Conservation (phyloP, 2,888 invertebrate species). For the Noctua janthina region DNA sequence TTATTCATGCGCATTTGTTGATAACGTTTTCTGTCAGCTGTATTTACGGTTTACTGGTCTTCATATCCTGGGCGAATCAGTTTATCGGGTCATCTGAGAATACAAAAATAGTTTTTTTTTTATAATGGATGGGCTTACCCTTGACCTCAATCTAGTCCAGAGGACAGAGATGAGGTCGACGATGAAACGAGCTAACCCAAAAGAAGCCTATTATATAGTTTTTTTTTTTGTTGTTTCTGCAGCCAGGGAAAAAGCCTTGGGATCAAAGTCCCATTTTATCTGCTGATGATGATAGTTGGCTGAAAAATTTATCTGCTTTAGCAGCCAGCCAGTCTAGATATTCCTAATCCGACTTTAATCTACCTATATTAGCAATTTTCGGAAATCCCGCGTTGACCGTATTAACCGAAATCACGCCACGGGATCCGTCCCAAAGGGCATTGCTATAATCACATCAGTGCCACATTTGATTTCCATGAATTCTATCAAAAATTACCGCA, state of each 20-base stretch:
- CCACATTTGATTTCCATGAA: slow-evolving; percentile 48
- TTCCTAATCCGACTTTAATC: slow-evolving; percentile 6
- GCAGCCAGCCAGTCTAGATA: neutral
- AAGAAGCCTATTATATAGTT: too few relatives aligned
- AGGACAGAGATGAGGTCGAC: too few relatives aligned
- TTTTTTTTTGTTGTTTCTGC: neutral
- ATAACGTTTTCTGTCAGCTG: neutral
- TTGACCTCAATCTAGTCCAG: too few relatives aligned
- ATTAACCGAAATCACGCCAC: slow-evolving; percentile 39
- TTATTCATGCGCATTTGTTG: slow-evolving; percentile 1
- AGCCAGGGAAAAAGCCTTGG: neutral
- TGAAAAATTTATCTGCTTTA: neutral
- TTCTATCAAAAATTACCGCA: slow-evolving; percentile 45
- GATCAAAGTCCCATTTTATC: neutral
- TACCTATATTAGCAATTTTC: slow-evolving; percentile 26
- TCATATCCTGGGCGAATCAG: neutral
- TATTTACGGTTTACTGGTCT: neutral
- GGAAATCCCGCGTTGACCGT: slow-evolving; percentile 10
- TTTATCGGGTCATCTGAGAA: neutral
- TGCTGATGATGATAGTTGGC: neutral
- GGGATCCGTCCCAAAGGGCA: slow-evolving; percentile 41
- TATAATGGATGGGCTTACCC: too few relatives aligned
- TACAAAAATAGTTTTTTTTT: neutral
- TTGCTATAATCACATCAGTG: slow-evolving; percentile 45
- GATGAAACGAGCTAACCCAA: too few relatives aligned